Base-by-base conservation (phyloP, 2,113 vertebrate genomes). In the Scartelaos histophorus region DNA sequence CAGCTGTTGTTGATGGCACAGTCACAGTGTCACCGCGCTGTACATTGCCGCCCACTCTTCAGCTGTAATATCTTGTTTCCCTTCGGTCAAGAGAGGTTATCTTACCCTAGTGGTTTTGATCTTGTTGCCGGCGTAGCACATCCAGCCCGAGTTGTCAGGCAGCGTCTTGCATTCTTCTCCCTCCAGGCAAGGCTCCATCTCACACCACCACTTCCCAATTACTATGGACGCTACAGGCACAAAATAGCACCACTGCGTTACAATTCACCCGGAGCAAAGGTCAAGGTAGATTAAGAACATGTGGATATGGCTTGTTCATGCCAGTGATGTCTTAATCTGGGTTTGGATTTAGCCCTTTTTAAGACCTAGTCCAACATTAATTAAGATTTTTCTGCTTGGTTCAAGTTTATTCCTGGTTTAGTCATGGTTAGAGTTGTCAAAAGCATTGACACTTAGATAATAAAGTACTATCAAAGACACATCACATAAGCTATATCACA, bases 91-190 rank as follows among this genome's bases (percentile, higher is more conserved):
- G 70, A 75, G 78, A 85, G 82, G 81, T 87, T 84, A 84, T 83
- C 90, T 91, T 80, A 95, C 94, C 93, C 93, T 94, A 49, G 94
- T 95, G 84, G 94, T 95, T 91, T 94, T 95, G 87, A 95, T 92
- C 83, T 94, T 94, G 86, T 94, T 94, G 75, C 94, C 94, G 25
- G 92, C 90, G 38, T 92, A 94, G 82, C 94, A 95, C 93, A 94
- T 95, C 94, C 94, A 95, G 85, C 94, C 94, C 0, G 94, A 95
- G 89, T 94, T 94, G 89, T 95, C 94, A 69, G 94, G 94, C 58
- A 95, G 86, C 24, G 94, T 94, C 86, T 95, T 94, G 91, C 94
- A 95, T 85, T 95, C 94, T 68, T 95, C 94, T 66, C 92, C 94
- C 83, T 92, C 92, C 88, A 94, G 92, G 87, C 94, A 95, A 46